Evolutionary conservation across 2,113 vertebrate species (phyloP), one percentile per base, ranked within the genome.

Genomic region (Genyomyrus donnyi): DNA sequence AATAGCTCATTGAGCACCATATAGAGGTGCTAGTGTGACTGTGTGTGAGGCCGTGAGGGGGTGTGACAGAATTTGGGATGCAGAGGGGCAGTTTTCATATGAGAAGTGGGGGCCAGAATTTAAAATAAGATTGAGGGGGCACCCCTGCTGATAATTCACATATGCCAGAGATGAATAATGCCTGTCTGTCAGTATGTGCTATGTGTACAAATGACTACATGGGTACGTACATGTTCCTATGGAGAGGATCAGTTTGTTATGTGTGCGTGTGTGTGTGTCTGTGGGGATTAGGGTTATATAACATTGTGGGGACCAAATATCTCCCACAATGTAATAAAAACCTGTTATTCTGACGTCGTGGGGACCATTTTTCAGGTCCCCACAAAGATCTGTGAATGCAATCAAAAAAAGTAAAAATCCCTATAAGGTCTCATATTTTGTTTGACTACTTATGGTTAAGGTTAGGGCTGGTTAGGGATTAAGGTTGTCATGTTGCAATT

Each of bases 1-100:
- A 93, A 92, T 92, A 92, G 91, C 89, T 92, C 86, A 88, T 90
- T 92, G 92, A 92, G 88, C 74, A 52, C 35, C 49, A 48, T n/a
- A 90, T 86, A 88, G 46, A 88, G 74, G 66, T 46, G 85, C 50
- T 46, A 3, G 66, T 89, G 83, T 49, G 49, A 62, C 19, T 48
- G 17, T 48, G 70, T 62, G 89, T 42, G 50, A 50, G 70, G 27
- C 35, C 46, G 88, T 31, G 58, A 50, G 24, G 87, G 56, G 53
- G 66, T 88, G 48, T 62, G 62, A 62, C 39, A 42, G 53, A 84
- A 85, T 50, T 50, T 45, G 48, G 50, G 74, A 31, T 24, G 88
- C 35, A 88, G 11, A 31, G 21, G 3, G 2, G 35, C 13, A 77
- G 31, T 77, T 39, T 27, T 39, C 13, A 13, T 77, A 77, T 77